Base-by-base conservation (phyloP, 2,797 vertebrate genomes). In the Phataginus tricuspis region DNA sequence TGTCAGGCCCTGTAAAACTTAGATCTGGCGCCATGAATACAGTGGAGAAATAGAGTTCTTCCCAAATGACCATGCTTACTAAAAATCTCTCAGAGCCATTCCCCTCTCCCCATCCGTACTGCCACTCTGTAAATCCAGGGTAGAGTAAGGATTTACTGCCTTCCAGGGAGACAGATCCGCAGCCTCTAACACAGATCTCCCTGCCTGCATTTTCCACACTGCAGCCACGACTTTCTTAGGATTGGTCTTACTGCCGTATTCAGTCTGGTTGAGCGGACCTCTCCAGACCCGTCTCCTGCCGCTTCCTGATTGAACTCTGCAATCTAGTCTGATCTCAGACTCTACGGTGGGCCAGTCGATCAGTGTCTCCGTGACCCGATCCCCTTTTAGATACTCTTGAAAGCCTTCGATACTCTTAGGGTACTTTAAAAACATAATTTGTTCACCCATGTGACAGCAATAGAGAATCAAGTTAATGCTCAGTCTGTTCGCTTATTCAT, bases 401-500 rank as follows among this genome's bases (percentile, higher is more conserved):
- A 96, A 92, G 68, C 59, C 84, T 51, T 45, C 86, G 78, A 93
- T 91, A 75, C 34, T 45, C 9, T 69, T 63, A 42, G 72, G n/a
- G 31, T 31, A 18, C 6, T 57, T 49, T 18, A 18, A 31, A 83
- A 87, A 74, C 66, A 63, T 5, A 23, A 64, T 78, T 42, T 59
- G 12, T 87, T 83, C 2, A 34, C 49, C 34, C 59, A 21, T 1
- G 15, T 16, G 49, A 66, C 16, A 89, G 34, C 16, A 53, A 15
- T 19, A 59, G 16, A 84, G 14, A 96, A 90, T 57, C 18, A 39
- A 69, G 11, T 34, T 13, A 75, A 34, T 42, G 9, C 31, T 90
- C 74, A 45, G 23, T 59, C 64, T 27, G 15, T 84, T 37, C 89
- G 78, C 57, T 80, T 91, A 59, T 69, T 42, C 53, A 23, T 55